Evolutionary conservation across 2,113 vertebrate genomes (phyloP).

Genomic region (Onychorhynchus coronatus): DNA sequence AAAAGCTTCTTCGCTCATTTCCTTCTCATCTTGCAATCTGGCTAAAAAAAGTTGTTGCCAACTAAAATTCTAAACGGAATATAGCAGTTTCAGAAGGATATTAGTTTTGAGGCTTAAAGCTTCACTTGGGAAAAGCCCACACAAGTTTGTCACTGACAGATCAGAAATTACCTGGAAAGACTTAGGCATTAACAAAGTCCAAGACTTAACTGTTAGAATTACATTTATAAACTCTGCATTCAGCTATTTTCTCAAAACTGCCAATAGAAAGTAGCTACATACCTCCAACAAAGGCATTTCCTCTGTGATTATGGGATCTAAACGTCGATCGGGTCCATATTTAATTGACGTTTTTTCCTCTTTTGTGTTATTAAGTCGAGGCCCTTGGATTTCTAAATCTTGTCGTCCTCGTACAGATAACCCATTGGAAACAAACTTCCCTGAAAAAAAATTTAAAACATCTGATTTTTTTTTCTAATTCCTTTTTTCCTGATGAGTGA

Average conservation of each 20-base stretch:
- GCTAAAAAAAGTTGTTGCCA: neutral
- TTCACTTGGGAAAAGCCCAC: neutral
- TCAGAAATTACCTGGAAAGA: neutral
- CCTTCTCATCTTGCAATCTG: neutral
- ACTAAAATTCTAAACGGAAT: neutral
- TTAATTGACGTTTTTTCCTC: slow-evolving; percentile 93
- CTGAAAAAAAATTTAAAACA: slow-evolving; percentile 38
- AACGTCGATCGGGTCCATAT: slow-evolving; percentile 88
- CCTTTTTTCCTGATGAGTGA: neutral
- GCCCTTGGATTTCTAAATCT: slow-evolving; percentile 94
- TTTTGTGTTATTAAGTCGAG: slow-evolving; percentile 93
- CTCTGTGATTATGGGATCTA: slow-evolving; percentile 89
- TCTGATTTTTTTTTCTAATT: neutral
- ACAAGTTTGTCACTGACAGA: neutral
- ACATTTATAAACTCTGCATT: neutral
- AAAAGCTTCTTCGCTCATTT: neutral
- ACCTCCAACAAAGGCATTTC: slow-evolving; percentile 97
- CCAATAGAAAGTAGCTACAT: neutral
- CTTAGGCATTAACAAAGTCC: neutral
- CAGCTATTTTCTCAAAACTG: neutral
- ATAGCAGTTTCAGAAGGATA: neutral
- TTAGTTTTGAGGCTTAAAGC: neutral
- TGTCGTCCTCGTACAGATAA: slow-evolving; percentile 89
- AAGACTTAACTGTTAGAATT: neutral
- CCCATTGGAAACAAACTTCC: slow-evolving; percentile 72